Conservation (phyloP, 1,140 invertebrate genomes). For the Zaprionus gabonicus region DNA sequence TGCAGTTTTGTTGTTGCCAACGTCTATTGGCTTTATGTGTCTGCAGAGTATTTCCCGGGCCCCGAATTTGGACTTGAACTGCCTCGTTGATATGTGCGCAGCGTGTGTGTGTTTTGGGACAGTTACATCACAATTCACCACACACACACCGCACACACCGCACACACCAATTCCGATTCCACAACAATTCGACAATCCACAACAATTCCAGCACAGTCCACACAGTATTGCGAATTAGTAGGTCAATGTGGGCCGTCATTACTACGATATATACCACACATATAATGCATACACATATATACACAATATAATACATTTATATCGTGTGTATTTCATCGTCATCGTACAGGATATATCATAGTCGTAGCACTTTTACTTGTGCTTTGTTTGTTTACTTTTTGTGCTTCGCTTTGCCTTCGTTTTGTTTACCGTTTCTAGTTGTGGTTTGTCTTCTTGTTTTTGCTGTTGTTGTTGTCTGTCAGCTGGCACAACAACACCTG, state of each 20-base stretch:
- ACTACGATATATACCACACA: not conserved
- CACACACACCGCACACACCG: conserved; percentile 38
- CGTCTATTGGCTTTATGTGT: conserved; percentile 35
- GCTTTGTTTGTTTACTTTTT: conserved; percentile 9
- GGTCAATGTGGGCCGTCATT: conserved; percentile 68
- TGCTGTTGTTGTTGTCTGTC: conserved; percentile 38
- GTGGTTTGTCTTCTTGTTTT: conserved; percentile 4
- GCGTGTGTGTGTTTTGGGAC: conserved; percentile 72
- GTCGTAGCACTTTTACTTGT: not conserved
- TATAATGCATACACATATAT: not conserved
- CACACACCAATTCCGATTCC: conserved; percentile 40
- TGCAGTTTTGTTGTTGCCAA: conserved; percentile 45
- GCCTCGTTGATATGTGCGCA: conserved; percentile 80
- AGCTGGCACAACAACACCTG: conserved; percentile 48
- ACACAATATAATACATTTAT: not conserved
- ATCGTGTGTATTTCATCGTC: conserved; percentile 31
- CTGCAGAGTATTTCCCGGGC: conserved; percentile 49
- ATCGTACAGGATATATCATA: conserved; percentile 8
- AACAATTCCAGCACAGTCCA: conserved; percentile 3
- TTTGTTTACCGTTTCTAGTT: conserved; percentile 33
- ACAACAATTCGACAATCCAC: conserved; percentile 41
- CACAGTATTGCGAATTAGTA: conserved; percentile 70
- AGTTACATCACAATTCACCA: conserved; percentile 73
- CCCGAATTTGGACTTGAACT: conserved; percentile 79
- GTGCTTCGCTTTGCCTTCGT: not conserved